These are phyloP conservation scores for Tiliacea aurago DNA, from an alignment of 2,888 invertebrate species.

Conservation along the genomic window DNA sequence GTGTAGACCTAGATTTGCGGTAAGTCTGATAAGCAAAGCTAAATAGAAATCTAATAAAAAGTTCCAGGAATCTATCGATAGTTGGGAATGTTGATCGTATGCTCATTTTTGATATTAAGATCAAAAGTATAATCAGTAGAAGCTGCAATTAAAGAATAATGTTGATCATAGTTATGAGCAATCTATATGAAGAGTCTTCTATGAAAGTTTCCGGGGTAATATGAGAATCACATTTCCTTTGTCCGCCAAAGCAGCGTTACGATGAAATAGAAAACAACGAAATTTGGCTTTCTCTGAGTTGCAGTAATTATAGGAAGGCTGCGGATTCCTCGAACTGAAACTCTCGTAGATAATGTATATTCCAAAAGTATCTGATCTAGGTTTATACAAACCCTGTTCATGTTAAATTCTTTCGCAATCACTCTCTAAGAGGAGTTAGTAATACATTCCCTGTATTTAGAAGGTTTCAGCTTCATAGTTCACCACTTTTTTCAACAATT, in stretches of 20 bases:
- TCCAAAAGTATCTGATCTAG: not conserved
- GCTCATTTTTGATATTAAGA: not conserved
- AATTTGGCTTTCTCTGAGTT: constrained; percentile 6
- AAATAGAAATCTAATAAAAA: not conserved
- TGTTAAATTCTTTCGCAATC: not conserved
- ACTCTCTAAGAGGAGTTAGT: not conserved
- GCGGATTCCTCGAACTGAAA: not conserved
- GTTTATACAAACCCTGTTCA: not conserved
- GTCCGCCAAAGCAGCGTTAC: not conserved
- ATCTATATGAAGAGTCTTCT: not conserved
- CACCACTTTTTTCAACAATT: not conserved
- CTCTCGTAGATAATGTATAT: not conserved
- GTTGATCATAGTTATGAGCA: not conserved
- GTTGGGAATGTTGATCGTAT: not conserved
- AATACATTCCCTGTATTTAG: not conserved
- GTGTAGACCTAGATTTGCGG: not conserved
- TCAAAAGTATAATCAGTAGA: too few species aligned
- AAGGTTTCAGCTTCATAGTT: not conserved
- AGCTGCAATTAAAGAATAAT: not conserved
- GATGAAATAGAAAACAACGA: not conserved
- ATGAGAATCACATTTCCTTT: constrained; percentile 13
- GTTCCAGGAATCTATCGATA: not conserved
- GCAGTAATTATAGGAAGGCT: not conserved
- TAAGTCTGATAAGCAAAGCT: constrained; percentile 12
- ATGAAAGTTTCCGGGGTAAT: not conserved